phyloP scores from a whole-genome alignment of 2,797 vertebrate species.

The Pagetopsis macropterus region DNA sequence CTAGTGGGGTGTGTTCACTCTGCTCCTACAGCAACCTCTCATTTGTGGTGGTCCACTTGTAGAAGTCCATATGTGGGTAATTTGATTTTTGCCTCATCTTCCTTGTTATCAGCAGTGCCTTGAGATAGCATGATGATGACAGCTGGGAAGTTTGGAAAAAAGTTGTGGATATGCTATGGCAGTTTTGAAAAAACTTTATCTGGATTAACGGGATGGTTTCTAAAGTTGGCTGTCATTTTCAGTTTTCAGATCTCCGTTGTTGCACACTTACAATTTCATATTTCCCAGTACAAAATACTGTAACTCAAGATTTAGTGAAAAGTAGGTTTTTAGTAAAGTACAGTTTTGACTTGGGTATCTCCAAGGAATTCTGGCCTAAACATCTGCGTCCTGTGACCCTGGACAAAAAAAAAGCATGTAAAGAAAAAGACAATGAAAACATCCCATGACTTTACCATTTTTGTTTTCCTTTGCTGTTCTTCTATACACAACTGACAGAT shows the following conservation, averaged over 20 bases:
- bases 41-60: too few species aligned
- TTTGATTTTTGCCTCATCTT: not conserved
- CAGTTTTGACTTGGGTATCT: not conserved
- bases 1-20: not conserved
- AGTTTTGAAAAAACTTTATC: not conserved
- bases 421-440: slow-evolving; percentile 22
- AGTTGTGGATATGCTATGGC: not conserved
- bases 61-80: not conserved
- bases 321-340: not conserved
- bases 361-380: not conserved
- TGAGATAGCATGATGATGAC: not conserved
- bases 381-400: slow-evolving; percentile 1
- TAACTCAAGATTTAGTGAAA: not conserved
- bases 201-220: not conserved
- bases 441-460: slow-evolving; percentile 6
- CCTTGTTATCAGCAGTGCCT: not conserved
- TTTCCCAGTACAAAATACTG: not conserved
- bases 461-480: slow-evolving; percentile 6
- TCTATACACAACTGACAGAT: not conserved
- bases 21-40: not conserved
- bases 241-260: not conserved
- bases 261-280: not conserved
- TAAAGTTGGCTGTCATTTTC: not conserved
- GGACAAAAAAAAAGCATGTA: not conserved
- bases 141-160: not conserved